Evolutionary conservation across 2,888 invertebrate species (phyloP).

Genomic region (Polydrusus tereticollis): DNA sequence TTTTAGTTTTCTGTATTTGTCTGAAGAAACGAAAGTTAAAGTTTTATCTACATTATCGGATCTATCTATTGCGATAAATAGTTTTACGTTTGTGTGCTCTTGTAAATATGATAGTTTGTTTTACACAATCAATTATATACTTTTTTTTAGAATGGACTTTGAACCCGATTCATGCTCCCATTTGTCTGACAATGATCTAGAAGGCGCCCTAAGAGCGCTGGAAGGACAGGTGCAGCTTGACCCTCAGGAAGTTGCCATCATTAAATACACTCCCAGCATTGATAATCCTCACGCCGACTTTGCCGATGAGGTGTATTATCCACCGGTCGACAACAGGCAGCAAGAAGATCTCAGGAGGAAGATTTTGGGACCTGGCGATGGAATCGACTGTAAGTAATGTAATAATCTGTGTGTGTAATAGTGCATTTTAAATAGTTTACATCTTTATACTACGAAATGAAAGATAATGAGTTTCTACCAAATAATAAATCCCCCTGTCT

Average conservation of each 20-base stretch:
- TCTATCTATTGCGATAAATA: no score
- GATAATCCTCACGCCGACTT: slow-evolving; percentile 76
- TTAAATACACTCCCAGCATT: slow-evolving; percentile 81
- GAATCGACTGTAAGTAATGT: slow-evolving; percentile 63
- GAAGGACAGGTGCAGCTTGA: slow-evolving; percentile 71
- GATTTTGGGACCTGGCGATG: slow-evolving; percentile 69
- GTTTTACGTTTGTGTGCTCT: no score
- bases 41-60: no score
- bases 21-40: no score
- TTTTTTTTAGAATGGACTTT: slow-evolving; percentile 64
- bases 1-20: no score
- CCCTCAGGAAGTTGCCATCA: slow-evolving; percentile 81
- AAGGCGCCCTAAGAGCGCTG: slow-evolving; percentile 69
- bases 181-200: slow-evolving; percentile 70
- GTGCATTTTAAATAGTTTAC: no score
- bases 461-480: no score
- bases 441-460: no score
- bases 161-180: slow-evolving; percentile 68
- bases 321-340: slow-evolving; percentile 71
- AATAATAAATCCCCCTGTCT: no score
- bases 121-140: neutral
- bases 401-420: no score
- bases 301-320: slow-evolving; percentile 86
- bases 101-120: no score
- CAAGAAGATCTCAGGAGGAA: slow-evolving; percentile 65